Conservation (phyloP, 2,113 vertebrate species). For the Laterallus jamaicensis region DNA sequence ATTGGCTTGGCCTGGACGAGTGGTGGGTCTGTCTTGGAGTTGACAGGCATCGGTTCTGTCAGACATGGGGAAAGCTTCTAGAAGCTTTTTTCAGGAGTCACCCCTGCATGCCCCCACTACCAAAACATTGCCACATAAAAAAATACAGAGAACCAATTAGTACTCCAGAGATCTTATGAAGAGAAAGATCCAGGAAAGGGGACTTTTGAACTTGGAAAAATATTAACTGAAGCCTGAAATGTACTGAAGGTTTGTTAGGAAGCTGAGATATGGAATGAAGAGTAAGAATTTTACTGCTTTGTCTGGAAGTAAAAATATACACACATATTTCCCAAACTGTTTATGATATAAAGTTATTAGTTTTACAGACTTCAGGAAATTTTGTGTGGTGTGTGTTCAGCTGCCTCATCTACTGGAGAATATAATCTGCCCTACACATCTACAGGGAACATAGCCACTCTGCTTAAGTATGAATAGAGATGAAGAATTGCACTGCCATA, state of each 20-base stretch:
- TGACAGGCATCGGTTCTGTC: too few relatives aligned
- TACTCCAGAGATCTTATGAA: not conserved
- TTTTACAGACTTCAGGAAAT: not conserved
- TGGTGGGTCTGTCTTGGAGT: too few relatives aligned
- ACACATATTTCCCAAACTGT: not conserved
- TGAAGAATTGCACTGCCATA: not conserved
- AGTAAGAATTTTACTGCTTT: not conserved
- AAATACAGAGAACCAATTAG: not conserved
- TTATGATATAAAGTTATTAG: not conserved
- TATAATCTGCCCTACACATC: not conserved
- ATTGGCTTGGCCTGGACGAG: too few relatives aligned
- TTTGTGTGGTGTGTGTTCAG: not conserved
- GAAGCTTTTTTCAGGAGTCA: too few relatives aligned
- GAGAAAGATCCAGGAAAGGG: not conserved
- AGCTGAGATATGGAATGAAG: not conserved
- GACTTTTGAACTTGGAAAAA: not conserved
- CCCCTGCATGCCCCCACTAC: too few relatives aligned
- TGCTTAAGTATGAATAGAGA: not conserved
- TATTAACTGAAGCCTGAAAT: not conserved
- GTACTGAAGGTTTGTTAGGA: not conserved
- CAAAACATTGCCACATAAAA: too few relatives aligned
- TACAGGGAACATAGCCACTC: not conserved
- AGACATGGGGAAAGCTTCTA: too few relatives aligned
- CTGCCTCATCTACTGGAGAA: not conserved
- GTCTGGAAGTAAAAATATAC: not conserved